A percentile compares a stretch with the other conserved stretches of the same genome.
Evolutionary conservation across 2,888 invertebrate genomes (phyloP).

Genomic region (Ormia ochracea): DNA sequence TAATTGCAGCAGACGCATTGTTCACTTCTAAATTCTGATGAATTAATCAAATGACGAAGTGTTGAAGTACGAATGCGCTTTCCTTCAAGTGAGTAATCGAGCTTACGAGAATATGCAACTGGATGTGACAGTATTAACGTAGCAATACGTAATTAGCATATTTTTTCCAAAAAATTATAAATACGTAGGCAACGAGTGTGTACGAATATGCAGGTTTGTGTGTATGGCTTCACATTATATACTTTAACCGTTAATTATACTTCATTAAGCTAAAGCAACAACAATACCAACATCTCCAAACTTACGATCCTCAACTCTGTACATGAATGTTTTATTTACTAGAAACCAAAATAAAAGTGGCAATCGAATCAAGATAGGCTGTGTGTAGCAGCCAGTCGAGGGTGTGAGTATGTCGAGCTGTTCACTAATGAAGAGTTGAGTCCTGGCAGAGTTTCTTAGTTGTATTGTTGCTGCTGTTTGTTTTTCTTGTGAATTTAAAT

Average conservation of each 20-base stretch:
- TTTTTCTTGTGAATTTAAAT: slow-evolving; percentile 55
- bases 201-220: not conserved
- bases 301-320: slow-evolving; percentile 31
- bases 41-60: not conserved
- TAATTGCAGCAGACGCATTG: too few relatives aligned
- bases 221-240: not conserved
- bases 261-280: slow-evolving; percentile 9
- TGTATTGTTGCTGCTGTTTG: slow-evolving; percentile 5
- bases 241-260: not conserved
- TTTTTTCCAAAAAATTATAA: slow-evolving; percentile 21
- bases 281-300: slow-evolving; percentile 15
- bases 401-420: not conserved
- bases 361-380: not conserved
- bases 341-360: not conserved
- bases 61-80: too few relatives aligned
- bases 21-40: too few relatives aligned
- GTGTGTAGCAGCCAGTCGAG: not conserved
- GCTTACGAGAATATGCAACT: not conserved
- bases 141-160: slow-evolving; percentile 46
- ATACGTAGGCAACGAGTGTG: not conserved
- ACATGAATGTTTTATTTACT: not conserved
- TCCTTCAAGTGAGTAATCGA: too few relatives aligned
- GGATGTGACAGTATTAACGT: not conserved
- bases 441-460: slow-evolving; percentile 22
- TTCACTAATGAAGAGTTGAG: slow-evolving; percentile 52